A percentile compares a stretch with the other conserved stretches of the same genome.
Conservation (phyloP, 1,140 invertebrate species). For the Hermetia illucens region DNA sequence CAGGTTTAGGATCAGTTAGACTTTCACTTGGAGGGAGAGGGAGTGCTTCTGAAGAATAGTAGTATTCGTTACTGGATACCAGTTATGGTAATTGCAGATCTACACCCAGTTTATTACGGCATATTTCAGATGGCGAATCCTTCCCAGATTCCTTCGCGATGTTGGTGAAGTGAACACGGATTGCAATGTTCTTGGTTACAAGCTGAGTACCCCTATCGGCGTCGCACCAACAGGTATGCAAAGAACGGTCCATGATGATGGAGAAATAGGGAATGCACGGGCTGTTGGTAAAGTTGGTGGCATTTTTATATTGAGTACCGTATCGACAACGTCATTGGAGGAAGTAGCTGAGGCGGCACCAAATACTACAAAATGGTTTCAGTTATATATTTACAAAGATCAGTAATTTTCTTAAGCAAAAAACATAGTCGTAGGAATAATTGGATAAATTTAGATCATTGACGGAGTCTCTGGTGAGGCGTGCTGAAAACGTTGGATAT, state of each 20-base stretch:
- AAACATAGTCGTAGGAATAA: too few species aligned
- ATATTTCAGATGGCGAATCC: conserved; percentile 39
- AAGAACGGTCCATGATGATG: conserved; percentile 78
- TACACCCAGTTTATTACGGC: too few species aligned
- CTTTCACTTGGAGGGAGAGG: too few species aligned
- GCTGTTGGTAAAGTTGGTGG: conserved; percentile 59
- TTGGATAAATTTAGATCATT: conserved; percentile 52
- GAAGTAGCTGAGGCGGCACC: conserved; percentile 68
- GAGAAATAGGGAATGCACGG: conserved; percentile 70
- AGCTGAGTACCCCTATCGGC: conserved; percentile 65
- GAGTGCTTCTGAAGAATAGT: too few species aligned
- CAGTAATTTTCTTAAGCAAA: too few species aligned
- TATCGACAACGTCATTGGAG: conserved; percentile 78
- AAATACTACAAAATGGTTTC: conserved; percentile 69
- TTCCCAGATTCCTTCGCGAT: conserved; percentile 65
- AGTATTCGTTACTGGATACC: too few species aligned
- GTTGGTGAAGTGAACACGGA: conserved; percentile 49
- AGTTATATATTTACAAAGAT: conserved; percentile 73
- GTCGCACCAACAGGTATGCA: conserved; percentile 90
- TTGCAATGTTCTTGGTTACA: conserved; percentile 50
- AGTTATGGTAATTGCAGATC: too few species aligned
- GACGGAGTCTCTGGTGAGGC: conserved; percentile 53
- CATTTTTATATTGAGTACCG: conserved; percentile 72
- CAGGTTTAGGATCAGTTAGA: too few species aligned
- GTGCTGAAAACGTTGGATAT: conserved; percentile 75